Evolutionary conservation across 2,797 vertebrate species (phyloP).

Genomic region (Coregonus ussuriensis): DNA sequence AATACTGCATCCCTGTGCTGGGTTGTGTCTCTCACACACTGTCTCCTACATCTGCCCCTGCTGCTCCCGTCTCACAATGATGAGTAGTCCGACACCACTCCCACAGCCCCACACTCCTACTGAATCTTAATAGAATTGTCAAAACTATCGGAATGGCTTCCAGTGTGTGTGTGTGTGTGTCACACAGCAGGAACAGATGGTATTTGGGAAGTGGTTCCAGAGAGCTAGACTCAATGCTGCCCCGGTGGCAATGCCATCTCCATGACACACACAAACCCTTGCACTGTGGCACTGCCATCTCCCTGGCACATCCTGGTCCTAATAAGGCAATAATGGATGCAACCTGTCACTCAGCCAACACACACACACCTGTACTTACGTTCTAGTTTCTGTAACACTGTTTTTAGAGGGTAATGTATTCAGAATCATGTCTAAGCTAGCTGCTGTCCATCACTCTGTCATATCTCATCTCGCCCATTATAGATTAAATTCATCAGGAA

Average conservation of each 20-base stretch:
- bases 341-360: conserved; percentile 45
- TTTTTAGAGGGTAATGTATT: not conserved
- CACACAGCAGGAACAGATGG: conserved; percentile 68
- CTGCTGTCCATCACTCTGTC: not conserved
- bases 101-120: conserved; percentile 49
- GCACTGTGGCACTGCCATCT: not conserved
- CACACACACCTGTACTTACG: not conserved
- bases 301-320: not conserved
- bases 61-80: conserved; percentile 56
- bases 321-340: conserved; percentile 31
- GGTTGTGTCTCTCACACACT: conserved; percentile 33
- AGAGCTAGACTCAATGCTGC: conserved; percentile 29
- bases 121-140: conserved; percentile 67
- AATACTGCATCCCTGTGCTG: not conserved
- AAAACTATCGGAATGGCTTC: conserved; percentile 33
- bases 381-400: not conserved
- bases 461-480: not conserved
- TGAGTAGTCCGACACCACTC: conserved; percentile 68
- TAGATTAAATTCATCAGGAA: not conserved
- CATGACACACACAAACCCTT: conserved; percentile 17
- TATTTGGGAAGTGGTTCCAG: conserved; percentile 50
- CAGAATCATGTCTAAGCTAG: not conserved
- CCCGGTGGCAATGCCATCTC: conserved; percentile 45
- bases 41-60: conserved; percentile 52
- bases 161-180: conserved; percentile 8